Evolutionary conservation across 2,888 invertebrate genomes (phyloP), one percentile per base, ranked within the genome.

Genomic region (Brachyptera putata): DNA sequence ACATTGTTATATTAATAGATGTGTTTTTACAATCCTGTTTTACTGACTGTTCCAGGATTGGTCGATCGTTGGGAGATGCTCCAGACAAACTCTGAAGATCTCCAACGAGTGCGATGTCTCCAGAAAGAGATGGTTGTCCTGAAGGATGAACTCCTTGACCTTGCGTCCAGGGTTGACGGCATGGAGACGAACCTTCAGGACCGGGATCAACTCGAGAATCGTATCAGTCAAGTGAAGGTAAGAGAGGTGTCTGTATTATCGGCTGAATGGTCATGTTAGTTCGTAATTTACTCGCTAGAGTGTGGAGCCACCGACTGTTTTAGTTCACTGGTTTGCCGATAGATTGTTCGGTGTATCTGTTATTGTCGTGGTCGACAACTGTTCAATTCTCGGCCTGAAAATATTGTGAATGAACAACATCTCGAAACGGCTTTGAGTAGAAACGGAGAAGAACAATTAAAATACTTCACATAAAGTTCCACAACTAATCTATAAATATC

Each of bases 11-110:
- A n/a, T n/a, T n/a, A n/a, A n/a, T n/a, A n/a, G n/a, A n/a, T n/a
- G n/a, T n/a, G n/a, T n/a, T n/a, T n/a, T n/a, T n/a, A n/a, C n/a
- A n/a, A n/a, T n/a, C n/a, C n/a, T n/a, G n/a, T n/a, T n/a, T n/a
- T n/a, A n/a, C n/a, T n/a, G n/a, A n/a, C 11, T 18, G 1, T 3
- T 3, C 9, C 73, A 80, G 77, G 77, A 69, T 68, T 81, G 68
- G 71, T 79, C 67, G 71, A 74, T 68, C 70, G 76, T 70, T 77
- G 80, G 80, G 78, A 78, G 68, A 71, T 73, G 56, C 70, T 80
- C 58, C 77, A 78, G 69, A 73, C 75, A 22, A 72, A 73, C 53
- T 72, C 72, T 5, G 74, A 75, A 58, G 75, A 76, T 62, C 69
- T 72, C 7, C 75, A 74, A 67, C 72, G 72, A 65, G 72, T 71